phyloP scores from a whole-genome alignment of 1,140 invertebrate genomes.

The Caenorhabditis inopinata region DNA sequence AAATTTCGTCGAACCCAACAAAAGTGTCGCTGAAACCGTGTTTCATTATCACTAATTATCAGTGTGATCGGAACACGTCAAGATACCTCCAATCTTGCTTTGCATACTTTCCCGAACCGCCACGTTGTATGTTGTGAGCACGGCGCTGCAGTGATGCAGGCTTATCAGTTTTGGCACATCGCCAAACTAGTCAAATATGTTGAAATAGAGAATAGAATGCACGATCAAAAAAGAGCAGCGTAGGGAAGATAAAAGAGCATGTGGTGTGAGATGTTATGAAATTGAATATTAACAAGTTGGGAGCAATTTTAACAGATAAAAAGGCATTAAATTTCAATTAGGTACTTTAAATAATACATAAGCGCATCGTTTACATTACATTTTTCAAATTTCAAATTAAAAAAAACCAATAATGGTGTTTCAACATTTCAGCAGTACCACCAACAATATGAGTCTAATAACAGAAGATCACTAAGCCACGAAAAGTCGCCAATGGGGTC shows the following conservation, averaged over 20 bases:
- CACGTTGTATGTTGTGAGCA: neutral
- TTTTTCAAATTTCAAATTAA: no score
- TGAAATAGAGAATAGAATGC: neutral
- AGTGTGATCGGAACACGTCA: neutral
- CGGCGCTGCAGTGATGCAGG: neutral
- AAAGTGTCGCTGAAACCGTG: neutral
- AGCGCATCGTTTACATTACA: no score
- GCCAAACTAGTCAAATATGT: neutral
- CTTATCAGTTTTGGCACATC: slow-evolving; percentile 1
- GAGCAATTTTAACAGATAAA: no score
- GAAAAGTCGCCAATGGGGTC: neutral
- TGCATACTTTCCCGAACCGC: neutral
- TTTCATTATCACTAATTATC: neutral
- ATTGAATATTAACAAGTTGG: no score
- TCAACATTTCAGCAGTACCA: neutral
- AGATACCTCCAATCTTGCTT: no score
- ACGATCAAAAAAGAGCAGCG: neutral
- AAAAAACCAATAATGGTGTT: no score
- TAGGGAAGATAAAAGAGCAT: no score
- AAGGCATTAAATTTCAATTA: no score
- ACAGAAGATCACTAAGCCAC: neutral
- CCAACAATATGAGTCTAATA: neutral
- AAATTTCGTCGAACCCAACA: neutral
- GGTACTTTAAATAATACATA: no score
- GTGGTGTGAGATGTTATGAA: no score